phyloP scores from a whole-genome alignment of 2,888 invertebrate genomes.

The Dusona sp. region DNA sequence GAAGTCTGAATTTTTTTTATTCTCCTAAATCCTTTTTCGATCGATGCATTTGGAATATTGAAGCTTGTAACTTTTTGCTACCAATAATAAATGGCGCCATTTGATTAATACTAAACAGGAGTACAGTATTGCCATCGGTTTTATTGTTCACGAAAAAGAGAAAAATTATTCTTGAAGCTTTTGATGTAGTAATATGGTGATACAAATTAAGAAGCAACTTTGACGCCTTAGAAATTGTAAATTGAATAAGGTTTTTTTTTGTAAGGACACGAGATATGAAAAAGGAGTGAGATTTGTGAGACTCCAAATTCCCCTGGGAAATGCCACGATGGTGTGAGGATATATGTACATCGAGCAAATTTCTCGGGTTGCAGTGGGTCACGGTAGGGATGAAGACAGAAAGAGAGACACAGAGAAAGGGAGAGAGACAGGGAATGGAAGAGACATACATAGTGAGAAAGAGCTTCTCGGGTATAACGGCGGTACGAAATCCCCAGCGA shows the following conservation, averaged over 20 bases:
- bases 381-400: slow-evolving; percentile 6
- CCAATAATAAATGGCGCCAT: neutral
- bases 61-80: neutral
- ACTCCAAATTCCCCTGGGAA: slow-evolving; percentile 29
- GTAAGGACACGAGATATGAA: neutral
- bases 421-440: slow-evolving; percentile 24
- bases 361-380: slow-evolving; percentile 42
- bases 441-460: slow-evolving; percentile 19
- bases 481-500: slow-evolving; percentile 71
- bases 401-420: slow-evolving; percentile 15
- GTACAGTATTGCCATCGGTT: neutral
- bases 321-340: slow-evolving; percentile 41
- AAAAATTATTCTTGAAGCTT: neutral
- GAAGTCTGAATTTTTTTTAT: slow-evolving; percentile 18
- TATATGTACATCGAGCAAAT: slow-evolving; percentile 54
- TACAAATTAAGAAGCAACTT: neutral
- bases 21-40: neutral
- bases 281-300: slow-evolving; percentile 16
- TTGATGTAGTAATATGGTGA: neutral
- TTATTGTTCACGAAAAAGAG: neutral
- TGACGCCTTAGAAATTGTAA: slow-evolving; percentile 9
- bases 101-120: neutral
- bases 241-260: slow-evolving; percentile 18
- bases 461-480: slow-evolving; percentile 40
- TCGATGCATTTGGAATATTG: slow-evolving; percentile 2